Evolutionary conservation across 1,140 invertebrate genomes (phyloP), one percentile per base, ranked within the genome.

Genomic region (Megalopta genalis): DNA sequence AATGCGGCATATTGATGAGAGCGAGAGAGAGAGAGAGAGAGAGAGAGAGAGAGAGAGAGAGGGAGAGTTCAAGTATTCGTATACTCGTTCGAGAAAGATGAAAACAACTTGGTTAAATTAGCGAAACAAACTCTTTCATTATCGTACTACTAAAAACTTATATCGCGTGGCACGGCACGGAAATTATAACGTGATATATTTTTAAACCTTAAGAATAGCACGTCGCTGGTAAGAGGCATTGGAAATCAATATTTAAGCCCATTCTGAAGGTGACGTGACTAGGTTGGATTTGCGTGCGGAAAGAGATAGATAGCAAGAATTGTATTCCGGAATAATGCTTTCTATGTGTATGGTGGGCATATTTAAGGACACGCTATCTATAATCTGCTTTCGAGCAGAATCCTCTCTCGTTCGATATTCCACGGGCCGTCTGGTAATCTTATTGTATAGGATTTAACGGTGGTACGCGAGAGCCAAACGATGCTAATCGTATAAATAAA

Each of bases 171-270:
- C 25, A 21, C 37, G 25, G 7, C 68, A 10, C 8, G 49, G 32
- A 42, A 59, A 32, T 64, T 42, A 23, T 64, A 54, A n/a, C 37
- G 39, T 65, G 67, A 63, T 85, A 69, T 85, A 85, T 85, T 86
- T 81, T 77, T 82, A 82, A 82, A 85, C 76, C 74, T 79, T 86
- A 86, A 86, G 76, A 80, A 83, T 86, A 86, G 80, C 81, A 49
- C 65, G 81, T 32, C 46, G 66, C 71, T 66, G 49, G 64, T 62
- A 80, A 83, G 69, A 84, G 81, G 82, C 87, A 87, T 86, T 83
- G 87, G 84, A 88, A 88, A 88, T 88, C 87, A 88, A 88, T 88
- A 87, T 85, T 82, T 86, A 84, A 83, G 73, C 42, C 80, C 65
- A 82, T 85, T 87, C 86, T 84, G 80, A 63, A 81, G 80, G 77